phyloP scores from a whole-genome alignment of 2,888 invertebrate genomes.

The Cetonia aurata region DNA sequence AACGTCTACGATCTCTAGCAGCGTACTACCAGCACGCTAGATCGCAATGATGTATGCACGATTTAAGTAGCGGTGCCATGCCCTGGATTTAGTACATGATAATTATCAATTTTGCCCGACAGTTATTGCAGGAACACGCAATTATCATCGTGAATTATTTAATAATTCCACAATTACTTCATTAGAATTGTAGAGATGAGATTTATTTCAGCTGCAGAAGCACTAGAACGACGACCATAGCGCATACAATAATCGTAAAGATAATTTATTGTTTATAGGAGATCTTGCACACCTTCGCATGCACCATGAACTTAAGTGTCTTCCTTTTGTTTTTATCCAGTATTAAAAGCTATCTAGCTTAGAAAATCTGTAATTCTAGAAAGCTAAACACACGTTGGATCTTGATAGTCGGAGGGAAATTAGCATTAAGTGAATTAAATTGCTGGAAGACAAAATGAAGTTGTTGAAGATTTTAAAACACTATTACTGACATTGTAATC shows the following conservation, averaged over 20 bases:
- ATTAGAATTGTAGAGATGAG: conserved; percentile 31
- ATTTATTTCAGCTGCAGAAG: conserved; percentile 23
- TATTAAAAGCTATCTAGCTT: too few species aligned
- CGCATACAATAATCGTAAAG: conserved; percentile 28
- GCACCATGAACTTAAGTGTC: background rate
- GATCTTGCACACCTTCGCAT: conserved; percentile 18
- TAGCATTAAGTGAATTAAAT: too few species aligned
- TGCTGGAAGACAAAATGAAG: too few species aligned
- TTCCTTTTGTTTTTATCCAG: too few species aligned
- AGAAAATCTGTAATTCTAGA: too few species aligned
- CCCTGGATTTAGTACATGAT: conserved; percentile 34
- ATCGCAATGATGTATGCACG: conserved; percentile 19
- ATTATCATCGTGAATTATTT: conserved; percentile 37
- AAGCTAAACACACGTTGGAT: too few species aligned
- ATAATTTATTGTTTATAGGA: conserved; percentile 26
- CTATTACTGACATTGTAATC: too few species aligned
- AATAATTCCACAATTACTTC: conserved; percentile 34
- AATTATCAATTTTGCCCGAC: conserved; percentile 35
- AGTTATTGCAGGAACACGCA: conserved; percentile 35
- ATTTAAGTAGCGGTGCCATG: conserved; percentile 14
- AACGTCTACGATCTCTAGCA: conserved; percentile 3
- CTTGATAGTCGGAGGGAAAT: too few species aligned
- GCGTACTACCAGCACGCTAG: conserved; percentile 18
- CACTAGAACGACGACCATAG: conserved; percentile 5
- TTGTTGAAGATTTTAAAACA: too few species aligned